phyloP scores from a whole-genome alignment of 2,888 invertebrate genomes.

The Tetheella fluctuosa region DNA sequence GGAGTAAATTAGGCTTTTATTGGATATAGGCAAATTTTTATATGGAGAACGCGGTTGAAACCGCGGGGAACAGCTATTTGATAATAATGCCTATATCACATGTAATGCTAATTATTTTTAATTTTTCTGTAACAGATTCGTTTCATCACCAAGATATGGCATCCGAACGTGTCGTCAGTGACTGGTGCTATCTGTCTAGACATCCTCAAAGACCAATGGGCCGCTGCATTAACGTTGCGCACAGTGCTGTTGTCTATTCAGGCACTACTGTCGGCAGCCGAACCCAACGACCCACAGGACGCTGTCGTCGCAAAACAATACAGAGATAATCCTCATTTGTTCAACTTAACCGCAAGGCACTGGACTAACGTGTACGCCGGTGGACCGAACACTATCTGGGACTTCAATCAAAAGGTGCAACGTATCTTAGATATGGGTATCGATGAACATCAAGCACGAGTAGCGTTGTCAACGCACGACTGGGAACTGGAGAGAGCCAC shows the following conservation, averaged over 20 bases:
- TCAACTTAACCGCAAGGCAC: slow-evolving; percentile 95
- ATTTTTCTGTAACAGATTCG: slow-evolving; percentile 88
- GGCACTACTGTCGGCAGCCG: slow-evolving; percentile 95
- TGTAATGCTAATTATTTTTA: too few species aligned
- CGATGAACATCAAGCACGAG: slow-evolving; percentile 93
- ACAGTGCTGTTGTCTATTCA: slow-evolving; percentile 98
- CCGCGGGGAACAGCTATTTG: too few species aligned
- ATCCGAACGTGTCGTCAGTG: slow-evolving; percentile 99
- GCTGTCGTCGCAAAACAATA: slow-evolving; percentile 99
- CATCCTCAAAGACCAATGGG: slow-evolving; percentile 99
- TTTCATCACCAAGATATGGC: slow-evolving; percentile 99
- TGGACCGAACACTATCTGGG: slow-evolving; percentile 84
- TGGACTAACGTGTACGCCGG: slow-evolving; percentile 98
- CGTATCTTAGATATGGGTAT: slow-evolving; percentile 97
- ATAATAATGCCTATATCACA: too few species aligned
- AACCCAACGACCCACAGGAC: slow-evolving; percentile 97
- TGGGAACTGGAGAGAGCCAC: slow-evolving; percentile 97
- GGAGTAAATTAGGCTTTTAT: too few species aligned
- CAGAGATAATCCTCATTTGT: slow-evolving; percentile 94
- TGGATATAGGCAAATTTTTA: too few species aligned
- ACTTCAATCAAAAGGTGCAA: slow-evolving; percentile 94
- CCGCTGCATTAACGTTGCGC: slow-evolving; percentile 98
- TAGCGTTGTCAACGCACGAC: slow-evolving; percentile 95
- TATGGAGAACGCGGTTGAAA: too few species aligned
- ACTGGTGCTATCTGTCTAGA: slow-evolving; percentile 99